phyloP scores from a whole-genome alignment of 1,140 invertebrate species.

The Pseudomyrmex gracilis region DNA sequence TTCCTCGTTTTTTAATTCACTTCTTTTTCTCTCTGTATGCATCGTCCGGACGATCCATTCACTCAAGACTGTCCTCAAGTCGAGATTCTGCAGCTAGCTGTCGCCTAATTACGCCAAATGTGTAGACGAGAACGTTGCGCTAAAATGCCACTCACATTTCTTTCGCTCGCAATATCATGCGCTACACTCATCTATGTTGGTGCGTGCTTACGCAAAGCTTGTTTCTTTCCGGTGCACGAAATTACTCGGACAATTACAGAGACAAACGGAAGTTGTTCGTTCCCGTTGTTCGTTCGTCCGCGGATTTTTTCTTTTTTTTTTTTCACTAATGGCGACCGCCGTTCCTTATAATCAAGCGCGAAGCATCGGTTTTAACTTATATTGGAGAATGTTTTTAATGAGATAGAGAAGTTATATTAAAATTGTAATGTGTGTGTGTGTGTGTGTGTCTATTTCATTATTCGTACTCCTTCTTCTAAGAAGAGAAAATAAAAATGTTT shows the following conservation, averaged over 20 bases:
- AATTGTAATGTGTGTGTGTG: too few species aligned
- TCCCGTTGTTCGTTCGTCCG: background rate
- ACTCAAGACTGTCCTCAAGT: conserved; percentile 47
- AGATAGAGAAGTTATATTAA: too few species aligned
- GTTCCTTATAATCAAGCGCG: too few species aligned
- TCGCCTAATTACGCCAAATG: conserved; percentile 49
- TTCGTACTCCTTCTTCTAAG: too few species aligned
- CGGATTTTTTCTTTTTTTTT: too few species aligned
- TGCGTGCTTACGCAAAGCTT: background rate
- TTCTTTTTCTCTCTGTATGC: background rate
- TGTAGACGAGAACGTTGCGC: conserved; percentile 10
- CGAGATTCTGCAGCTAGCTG: conserved; percentile 35
- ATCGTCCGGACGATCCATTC: conserved; percentile 32
- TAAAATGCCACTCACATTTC: conserved; percentile 45
- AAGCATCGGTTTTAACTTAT: too few species aligned
- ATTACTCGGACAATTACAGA: background rate
- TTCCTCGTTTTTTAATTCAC: background rate
- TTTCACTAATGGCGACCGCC: background rate
- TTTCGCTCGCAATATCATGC: conserved; percentile 3
- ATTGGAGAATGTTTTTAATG: too few species aligned
- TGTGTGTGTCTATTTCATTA: too few species aligned
- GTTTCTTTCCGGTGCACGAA: background rate
- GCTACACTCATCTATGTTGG: background rate
- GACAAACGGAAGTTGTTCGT: background rate
- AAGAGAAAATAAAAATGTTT: conserved; percentile 25